phyloP scores from a whole-genome alignment of 2,888 invertebrate species.

The Lasioglossum lativentre region DNA sequence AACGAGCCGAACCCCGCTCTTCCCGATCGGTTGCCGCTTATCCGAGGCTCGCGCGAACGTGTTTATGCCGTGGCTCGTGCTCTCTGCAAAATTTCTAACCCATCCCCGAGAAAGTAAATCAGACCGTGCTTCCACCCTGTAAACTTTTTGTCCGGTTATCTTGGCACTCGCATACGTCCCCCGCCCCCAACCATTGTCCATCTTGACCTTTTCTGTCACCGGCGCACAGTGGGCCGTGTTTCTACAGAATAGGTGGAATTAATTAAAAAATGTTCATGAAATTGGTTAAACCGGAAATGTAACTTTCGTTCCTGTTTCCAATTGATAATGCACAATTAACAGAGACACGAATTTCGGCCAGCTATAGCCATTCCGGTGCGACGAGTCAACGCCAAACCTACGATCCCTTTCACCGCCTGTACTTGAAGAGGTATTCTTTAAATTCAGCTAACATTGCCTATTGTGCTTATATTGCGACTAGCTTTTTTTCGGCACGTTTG shows the following conservation, averaged over 20 bases:
- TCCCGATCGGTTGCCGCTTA: constrained; percentile 28
- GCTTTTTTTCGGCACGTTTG: neutral
- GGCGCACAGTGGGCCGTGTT: neutral
- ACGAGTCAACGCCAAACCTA: neutral
- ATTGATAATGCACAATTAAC: no score
- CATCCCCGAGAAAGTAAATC: constrained; percentile 33
- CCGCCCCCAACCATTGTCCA: neutral
- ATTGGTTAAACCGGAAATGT: neutral
- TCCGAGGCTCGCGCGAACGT: constrained; percentile 24
- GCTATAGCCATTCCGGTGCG: no score
- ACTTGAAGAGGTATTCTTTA: neutral
- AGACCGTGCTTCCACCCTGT: neutral
- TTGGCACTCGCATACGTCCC: neutral
- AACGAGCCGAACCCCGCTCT: constrained; percentile 32
- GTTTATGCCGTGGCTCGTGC: constrained; percentile 8
- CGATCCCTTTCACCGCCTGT: neutral
- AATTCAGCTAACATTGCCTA: constrained; percentile 32
- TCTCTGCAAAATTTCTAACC: constrained; percentile 13
- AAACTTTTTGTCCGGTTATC: constrained; percentile 31
- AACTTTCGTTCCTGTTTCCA: no score
- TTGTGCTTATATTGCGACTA: constrained; percentile 9
- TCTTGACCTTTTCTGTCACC: neutral
- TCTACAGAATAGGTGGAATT: neutral
- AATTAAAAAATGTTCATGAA: neutral
- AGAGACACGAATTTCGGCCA: no score